Base-by-base conservation (phyloP, 2,113 vertebrate species). In the Passer domesticus region DNA sequence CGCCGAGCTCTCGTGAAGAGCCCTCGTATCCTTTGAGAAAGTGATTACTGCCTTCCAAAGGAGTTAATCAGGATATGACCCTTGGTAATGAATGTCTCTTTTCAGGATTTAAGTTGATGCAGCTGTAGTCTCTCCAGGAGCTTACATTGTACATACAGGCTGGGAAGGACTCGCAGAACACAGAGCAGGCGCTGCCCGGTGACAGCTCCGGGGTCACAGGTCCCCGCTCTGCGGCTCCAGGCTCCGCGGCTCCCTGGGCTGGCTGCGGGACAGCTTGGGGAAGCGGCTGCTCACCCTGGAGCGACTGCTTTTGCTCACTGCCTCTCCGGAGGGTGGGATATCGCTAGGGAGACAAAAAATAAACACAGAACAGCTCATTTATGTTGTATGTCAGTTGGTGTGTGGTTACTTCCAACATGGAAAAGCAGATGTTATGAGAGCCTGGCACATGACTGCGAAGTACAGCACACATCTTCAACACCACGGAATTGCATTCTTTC, bases 181-280 rank as follows among this genome's bases (percentile, higher is more conserved):
- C 15, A 27, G 52, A 64, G 88, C 46, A 56, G 3, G 0, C 6
- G 85, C 43, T 75, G 87, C 77, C 78, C 24, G 18, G 76, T 41
- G 56, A 39, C 28, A 74, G 5, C 4, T 6, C 56, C 0, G 8
- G 47, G 94, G 79, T 99, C 98, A 99, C 85, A 99, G 99, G 94
- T 99, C 99, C 4, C 99, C 99, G 2, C 99, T 99, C 96, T 99
- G 99, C 21, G 99, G 99, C 72, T 99, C 99, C 47, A 98, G 97
- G 56, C 98, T 99, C 39, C 99, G 98, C 4, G 98, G 87, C 44
- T 99, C 99, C 83, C 98, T 97, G 5, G 97, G 98, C 15, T 98
- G 98, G 73, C 95, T 97, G 73, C 99, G 99, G 58, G 99, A 98
- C 74, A 99, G 98, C 85, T 98, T 98, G 56, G 99, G 98, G 93